Conservation (phyloP, 2,797 vertebrate species). For the Neostethus bicornis region DNA sequence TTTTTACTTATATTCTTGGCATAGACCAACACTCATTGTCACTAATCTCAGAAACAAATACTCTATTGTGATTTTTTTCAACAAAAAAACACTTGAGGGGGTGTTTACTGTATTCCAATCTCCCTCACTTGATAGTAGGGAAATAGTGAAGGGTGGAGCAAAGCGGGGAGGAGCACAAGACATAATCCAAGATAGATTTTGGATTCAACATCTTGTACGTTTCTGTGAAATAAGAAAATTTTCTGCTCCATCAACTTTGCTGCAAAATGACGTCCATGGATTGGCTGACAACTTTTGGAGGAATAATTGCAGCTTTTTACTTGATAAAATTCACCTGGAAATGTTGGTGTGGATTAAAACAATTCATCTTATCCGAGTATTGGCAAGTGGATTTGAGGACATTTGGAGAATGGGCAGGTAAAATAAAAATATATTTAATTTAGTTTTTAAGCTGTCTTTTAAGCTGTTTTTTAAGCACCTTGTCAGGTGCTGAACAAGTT, state of each 20-base stretch:
- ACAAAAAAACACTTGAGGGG: not conserved
- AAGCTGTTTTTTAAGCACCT: not conserved
- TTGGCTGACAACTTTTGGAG: conserved; percentile 59
- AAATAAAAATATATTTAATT: conserved; percentile 4
- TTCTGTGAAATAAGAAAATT: conserved; percentile 1
- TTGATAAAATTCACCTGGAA: conserved; percentile 69
- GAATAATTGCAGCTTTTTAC: conserved; percentile 43
- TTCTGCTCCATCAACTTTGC: not conserved
- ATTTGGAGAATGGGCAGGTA: conserved; percentile 83
- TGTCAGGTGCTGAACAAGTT: not conserved
- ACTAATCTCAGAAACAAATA: not conserved
- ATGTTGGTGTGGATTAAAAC: conserved; percentile 69
- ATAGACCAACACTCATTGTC: not conserved
- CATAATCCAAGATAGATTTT: conserved; percentile 19
- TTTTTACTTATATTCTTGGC: not conserved
- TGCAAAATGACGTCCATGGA: conserved; percentile 31
- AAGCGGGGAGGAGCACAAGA: conserved; percentile 47
- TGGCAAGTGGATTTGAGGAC: conserved; percentile 71
- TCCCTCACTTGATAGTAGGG: conserved; percentile 8
- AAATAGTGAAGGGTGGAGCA: conserved; percentile 42
- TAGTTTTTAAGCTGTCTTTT: not conserved
- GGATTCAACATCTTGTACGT: not conserved
- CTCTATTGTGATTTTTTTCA: not conserved
- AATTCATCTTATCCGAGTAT: conserved; percentile 68
- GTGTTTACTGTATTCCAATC: not conserved